These are phyloP conservation scores for Podilymbus podiceps DNA, from an alignment of 2,113 vertebrate genomes.

Conservation along the genomic window DNA sequence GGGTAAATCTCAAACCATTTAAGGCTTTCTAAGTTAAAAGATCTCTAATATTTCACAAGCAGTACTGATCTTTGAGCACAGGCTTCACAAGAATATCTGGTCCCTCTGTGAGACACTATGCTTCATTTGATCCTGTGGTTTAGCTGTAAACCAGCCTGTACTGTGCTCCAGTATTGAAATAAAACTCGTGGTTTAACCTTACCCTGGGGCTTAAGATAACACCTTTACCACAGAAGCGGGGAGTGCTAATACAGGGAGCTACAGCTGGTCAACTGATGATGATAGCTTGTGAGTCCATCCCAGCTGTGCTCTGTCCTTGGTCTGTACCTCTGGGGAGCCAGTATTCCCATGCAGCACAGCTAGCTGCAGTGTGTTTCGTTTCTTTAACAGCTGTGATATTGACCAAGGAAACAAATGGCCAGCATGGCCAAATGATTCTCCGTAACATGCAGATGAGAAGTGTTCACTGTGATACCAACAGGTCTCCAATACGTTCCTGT, in stretches of 20 bases:
- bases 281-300: background rate
- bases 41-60: background rate
- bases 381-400: background rate
- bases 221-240: background rate
- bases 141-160: background rate
- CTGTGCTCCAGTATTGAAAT: background rate
- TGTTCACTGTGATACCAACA: background rate
- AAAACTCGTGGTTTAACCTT: background rate
- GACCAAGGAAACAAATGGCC: background rate
- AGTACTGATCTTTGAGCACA: background rate
- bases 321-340: background rate
- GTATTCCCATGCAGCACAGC: background rate
- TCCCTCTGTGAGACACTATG: background rate
- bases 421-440: background rate
- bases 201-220: background rate
- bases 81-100: background rate
- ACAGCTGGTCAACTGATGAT: background rate
- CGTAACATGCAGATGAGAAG: background rate
- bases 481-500: background rate
- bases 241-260: background rate
- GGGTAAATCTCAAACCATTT: background rate
- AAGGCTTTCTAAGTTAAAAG: background rate
- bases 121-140: fast-evolving
- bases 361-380: background rate
- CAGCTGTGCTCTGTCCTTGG: fast-evolving